These are phyloP conservation scores for Callionymus lyra DNA, from an alignment of 2,113 vertebrate genomes.

Conservation along the genomic window DNA sequence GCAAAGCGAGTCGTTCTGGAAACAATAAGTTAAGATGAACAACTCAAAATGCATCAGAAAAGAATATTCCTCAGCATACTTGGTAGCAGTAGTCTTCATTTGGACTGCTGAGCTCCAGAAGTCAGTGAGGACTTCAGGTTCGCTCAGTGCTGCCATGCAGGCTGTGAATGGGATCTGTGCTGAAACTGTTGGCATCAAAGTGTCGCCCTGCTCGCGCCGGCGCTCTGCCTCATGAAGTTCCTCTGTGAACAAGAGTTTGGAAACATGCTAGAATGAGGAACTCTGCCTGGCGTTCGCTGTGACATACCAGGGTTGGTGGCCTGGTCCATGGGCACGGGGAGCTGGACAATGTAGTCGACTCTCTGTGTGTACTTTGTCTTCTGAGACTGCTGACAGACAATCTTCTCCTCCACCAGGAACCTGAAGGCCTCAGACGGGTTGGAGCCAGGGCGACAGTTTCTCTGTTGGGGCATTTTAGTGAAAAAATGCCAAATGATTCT, in stretches of 20 bases:
- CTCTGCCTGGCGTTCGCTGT: no score
- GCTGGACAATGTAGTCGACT: conserved; percentile 94
- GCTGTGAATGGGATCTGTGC: conserved; percentile 92
- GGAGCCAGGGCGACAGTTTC: conserved; percentile 89
- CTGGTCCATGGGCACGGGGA: conserved; percentile 93
- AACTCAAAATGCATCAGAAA: neutral
- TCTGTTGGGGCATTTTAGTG: conserved; percentile 55
- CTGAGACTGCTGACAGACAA: conserved; percentile 92
- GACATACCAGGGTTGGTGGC: conserved; percentile 87
- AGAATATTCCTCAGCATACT: conserved; percentile 65
- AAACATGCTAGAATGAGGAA: no score
- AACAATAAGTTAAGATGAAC: conserved; percentile 10
- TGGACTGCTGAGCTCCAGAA: conserved; percentile 98
- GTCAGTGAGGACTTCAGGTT: conserved; percentile 91
- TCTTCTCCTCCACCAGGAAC: conserved; percentile 93
- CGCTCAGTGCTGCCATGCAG: conserved; percentile 88
- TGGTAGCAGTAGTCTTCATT: conserved; percentile 92
- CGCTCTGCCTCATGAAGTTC: conserved; percentile 90
- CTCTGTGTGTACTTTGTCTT: conserved; percentile 97
- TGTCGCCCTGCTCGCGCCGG: conserved; percentile 82
- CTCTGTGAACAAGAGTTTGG: conserved; percentile 61
- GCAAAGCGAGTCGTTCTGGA: conserved; percentile 91
- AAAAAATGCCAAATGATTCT: neutral
- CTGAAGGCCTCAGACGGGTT: conserved; percentile 96
- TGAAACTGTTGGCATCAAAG: conserved; percentile 76